Evolutionary conservation across 2,113 vertebrate species (phyloP).

Genomic region (Pseudorasbora parva): DNA sequence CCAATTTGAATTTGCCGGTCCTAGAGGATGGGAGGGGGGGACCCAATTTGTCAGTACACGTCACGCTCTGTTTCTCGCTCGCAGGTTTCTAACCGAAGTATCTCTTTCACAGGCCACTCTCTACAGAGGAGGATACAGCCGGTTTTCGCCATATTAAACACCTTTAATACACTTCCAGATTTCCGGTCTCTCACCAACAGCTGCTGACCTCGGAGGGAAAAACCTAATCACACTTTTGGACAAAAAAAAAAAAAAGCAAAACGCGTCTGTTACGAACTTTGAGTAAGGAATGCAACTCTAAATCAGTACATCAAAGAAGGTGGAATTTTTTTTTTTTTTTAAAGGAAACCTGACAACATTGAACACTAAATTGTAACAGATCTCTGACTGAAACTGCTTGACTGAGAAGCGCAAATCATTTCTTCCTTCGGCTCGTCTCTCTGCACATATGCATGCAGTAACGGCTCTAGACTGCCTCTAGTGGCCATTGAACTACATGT

Average conservation of each 20-base stretch:
- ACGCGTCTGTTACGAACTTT: slow-evolving; percentile 44
- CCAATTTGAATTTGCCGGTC: too few species aligned
- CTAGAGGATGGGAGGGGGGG: too few species aligned
- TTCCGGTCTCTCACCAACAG: slow-evolving; percentile 51
- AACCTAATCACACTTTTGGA: slow-evolving; percentile 41
- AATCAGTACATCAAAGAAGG: slow-evolving; percentile 37
- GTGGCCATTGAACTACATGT: slow-evolving; percentile 54
- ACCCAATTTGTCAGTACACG: too few species aligned
- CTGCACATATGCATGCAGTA: slow-evolving; percentile 62
- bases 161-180: slow-evolving; percentile 19
- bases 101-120: slow-evolving; percentile 71
- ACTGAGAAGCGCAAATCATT: slow-evolving; percentile 40
- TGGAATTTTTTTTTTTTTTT: not conserved
- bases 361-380: slow-evolving; percentile 23
- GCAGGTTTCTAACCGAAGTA: not conserved
- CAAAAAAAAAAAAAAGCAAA: slow-evolving; percentile 31
- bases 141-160: slow-evolving; percentile 79
- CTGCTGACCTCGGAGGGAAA: slow-evolving; percentile 47
- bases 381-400: slow-evolving; percentile 26
- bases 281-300: slow-evolving; percentile 45
- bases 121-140: slow-evolving; percentile 82
- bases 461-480: slow-evolving; percentile 53
- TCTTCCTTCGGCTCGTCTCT: slow-evolving; percentile 56
- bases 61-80: not conserved
- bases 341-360: slow-evolving; percentile 2